These are phyloP conservation scores for Brachycybe producta DNA, from an alignment of 2,888 invertebrate species.

Conservation along the genomic window DNA sequence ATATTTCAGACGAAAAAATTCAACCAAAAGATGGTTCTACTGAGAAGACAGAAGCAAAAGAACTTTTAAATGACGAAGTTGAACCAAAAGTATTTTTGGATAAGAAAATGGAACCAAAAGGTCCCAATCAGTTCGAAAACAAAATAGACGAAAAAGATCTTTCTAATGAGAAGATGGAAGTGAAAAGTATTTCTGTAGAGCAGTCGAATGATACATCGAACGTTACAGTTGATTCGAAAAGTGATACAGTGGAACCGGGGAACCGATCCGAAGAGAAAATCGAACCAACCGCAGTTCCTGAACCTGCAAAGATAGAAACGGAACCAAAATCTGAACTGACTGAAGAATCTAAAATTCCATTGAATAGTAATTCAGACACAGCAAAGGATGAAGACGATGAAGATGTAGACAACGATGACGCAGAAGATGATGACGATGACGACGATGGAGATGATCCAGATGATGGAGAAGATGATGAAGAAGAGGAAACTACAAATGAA, in stretches of 20 bases:
- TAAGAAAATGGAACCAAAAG: too few relatives aligned
- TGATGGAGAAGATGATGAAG: neutral
- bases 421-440: conserved; percentile 1
- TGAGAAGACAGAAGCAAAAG: too few relatives aligned
- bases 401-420: neutral
- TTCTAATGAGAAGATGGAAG: too few relatives aligned
- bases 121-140: too few relatives aligned
- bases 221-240: too few relatives aligned
- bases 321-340: neutral
- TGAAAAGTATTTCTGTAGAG: too few relatives aligned
- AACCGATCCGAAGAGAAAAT: neutral
- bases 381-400: conserved; percentile 5
- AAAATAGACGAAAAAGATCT: too few relatives aligned
- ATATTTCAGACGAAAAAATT: too few relatives aligned
- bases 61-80: too few relatives aligned
- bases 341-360: neutral
- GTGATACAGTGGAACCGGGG: neutral
- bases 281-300: neutral
- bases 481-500: conserved; percentile 3
- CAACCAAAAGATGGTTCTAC: too few relatives aligned
- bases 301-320: neutral
- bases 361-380: neutral
- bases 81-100: too few relatives aligned
- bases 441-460: neutral
- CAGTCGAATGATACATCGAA: too few relatives aligned